Percentiles rank a stretch among this genome's conserved stretches.
Conservation (phyloP, 1,140 invertebrate species). For the Eubasilissa regina region DNA sequence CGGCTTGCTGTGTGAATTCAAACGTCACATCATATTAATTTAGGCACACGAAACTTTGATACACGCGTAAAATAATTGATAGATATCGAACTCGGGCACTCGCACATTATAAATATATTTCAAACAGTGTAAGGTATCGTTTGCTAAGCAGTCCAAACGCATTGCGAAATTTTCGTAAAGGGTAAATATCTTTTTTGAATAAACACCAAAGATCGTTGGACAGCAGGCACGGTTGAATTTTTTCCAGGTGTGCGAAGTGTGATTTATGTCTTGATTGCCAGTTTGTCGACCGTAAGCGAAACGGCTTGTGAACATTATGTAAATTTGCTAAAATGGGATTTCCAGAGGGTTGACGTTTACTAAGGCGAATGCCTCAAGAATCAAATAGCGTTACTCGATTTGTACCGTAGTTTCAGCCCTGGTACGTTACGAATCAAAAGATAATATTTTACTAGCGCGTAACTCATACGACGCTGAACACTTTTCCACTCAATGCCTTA, state of each 20-base stretch:
- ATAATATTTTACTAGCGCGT: background rate
- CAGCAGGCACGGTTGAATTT: conserved; percentile 19
- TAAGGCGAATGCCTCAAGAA: conserved; percentile 20
- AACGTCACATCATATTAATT: no score
- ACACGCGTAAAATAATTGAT: no score
- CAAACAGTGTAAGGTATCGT: no score
- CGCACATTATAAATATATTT: no score
- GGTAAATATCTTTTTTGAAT: background rate
- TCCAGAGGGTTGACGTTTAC: background rate
- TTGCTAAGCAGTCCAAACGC: no score
- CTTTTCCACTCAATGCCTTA: background rate
- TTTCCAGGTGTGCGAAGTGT: conserved; percentile 48
- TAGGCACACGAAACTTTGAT: no score
- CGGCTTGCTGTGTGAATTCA: no score
- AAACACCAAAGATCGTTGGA: conserved; percentile 22
- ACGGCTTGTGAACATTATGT: conserved; percentile 57
- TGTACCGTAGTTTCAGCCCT: background rate
- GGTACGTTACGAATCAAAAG: no score
- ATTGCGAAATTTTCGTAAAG: background rate
- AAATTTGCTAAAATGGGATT: conserved; percentile 49
- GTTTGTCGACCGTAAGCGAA: conserved; percentile 55
- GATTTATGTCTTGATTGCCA: conserved; percentile 56
- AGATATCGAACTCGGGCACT: no score
- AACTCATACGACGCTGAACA: background rate
- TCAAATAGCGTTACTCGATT: background rate